Evolutionary conservation across 1,140 invertebrate species (phyloP).

Genomic region (Lordiphosa collinella): DNA sequence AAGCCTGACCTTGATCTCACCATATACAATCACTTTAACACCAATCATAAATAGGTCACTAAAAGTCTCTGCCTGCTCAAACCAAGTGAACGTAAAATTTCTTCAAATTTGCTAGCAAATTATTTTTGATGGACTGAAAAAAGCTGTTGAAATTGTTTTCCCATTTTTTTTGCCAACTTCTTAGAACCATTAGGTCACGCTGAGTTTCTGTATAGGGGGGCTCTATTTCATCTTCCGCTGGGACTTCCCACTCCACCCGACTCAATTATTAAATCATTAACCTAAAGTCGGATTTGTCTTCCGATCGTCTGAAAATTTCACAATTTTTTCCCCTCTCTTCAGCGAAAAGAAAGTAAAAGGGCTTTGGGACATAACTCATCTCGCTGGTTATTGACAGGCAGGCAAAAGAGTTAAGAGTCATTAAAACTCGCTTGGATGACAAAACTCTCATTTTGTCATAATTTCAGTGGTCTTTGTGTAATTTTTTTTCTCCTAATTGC

Average conservation of each 20-base stretch:
- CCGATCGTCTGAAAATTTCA: constrained; percentile 37
- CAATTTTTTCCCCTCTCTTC: constrained; percentile 10
- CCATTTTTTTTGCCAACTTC: no score
- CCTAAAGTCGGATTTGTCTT: constrained; percentile 11
- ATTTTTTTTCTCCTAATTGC: constrained; percentile 28
- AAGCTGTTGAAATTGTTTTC: no score
- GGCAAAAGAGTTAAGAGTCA: constrained; percentile 21
- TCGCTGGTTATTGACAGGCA: constrained; percentile 51
- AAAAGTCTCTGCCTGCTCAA: no score
- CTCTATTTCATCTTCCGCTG: no score
- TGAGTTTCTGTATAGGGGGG: no score
- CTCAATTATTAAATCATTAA: constrained; percentile 12
- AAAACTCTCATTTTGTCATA: constrained; percentile 52
- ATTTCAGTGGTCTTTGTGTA: constrained; percentile 12
- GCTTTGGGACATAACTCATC: constrained; percentile 62
- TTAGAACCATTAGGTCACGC: no score
- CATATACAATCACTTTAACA: no score
- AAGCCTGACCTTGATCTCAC: neutral
- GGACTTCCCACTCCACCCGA: no score
- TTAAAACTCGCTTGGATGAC: constrained; percentile 51
- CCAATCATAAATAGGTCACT: no score
- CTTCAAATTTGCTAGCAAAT: no score
- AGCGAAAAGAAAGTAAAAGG: constrained; percentile 70
- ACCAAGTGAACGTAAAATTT: no score
- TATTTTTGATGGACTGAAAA: no score